Evolutionary conservation across 2,113 vertebrate genomes (phyloP), one percentile per base, ranked within the genome.

Genomic region (Brachyhypopomus occidentalis): DNA sequence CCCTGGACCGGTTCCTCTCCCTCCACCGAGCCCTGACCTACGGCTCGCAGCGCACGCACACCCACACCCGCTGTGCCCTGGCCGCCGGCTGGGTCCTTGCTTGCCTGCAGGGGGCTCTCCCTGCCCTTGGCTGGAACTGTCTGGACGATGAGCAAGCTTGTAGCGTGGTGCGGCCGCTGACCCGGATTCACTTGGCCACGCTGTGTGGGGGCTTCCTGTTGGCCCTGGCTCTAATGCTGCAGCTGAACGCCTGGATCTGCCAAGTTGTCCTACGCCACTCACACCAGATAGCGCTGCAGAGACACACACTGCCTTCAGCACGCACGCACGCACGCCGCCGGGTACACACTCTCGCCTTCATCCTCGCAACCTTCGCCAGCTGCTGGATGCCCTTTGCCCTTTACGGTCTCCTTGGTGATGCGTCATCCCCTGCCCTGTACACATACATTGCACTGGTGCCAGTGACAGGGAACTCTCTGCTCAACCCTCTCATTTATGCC

Each of bases 381-480:
- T 98, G 96, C 89, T 98, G 97, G 97, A 89, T 97, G 89, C 97
- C 97, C 78, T 97, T 98, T 19, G 94, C 97, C 0, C 74, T 98
- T 8, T 98, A 95, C 88, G 96, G 96, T 55, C 93, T 98, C 62
- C 90, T 98, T 80, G 97, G 95, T 0, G 95, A 97, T 0, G 85
- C 89, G 12, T 92, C 92, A 80, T 96, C 88, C 72, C 95, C 96
- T 0, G 86, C 89, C 6, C 90, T 97, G 67, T 97, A 96, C 88
- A 96, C 96, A 79, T 96, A 97, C 67, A 89, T 87, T 90, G 96
- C 96, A 1, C 72, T 99, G 84, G 95, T 97, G 38, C 97, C 97
- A 0, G 96, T 97, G 34, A 94, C 96, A n/a, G 96, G 94, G 79
- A 96, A 94, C 91, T 98, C 97, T 58, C 88, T 97, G 92, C 92